Evolutionary conservation across 2,888 invertebrate species (phyloP).

Genomic region (Melitaea athalia): DNA sequence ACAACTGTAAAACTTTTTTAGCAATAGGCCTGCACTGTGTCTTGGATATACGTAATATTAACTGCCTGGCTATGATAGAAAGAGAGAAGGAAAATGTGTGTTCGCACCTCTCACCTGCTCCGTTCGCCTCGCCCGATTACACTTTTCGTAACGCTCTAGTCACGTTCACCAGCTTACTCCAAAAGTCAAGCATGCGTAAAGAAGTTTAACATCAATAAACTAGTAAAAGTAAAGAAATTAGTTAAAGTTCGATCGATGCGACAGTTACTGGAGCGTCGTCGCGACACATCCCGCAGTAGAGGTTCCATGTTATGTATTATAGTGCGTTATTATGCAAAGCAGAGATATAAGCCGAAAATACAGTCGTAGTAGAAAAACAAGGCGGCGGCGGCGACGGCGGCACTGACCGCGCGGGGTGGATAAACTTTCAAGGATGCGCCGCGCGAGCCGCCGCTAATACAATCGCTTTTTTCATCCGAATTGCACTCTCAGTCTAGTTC

Average conservation of each 20-base stretch:
- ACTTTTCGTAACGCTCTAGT: too few species aligned
- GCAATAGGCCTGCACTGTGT: too few species aligned
- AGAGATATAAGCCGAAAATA: slow-evolving; percentile 52
- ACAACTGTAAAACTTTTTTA: too few species aligned
- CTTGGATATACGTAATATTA: too few species aligned
- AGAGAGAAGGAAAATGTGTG: too few species aligned
- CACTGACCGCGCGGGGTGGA: slow-evolving; percentile 65
- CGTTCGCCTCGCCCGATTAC: too few species aligned
- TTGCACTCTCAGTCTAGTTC: slow-evolving; percentile 54
- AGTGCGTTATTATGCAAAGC: slow-evolving; percentile 41
- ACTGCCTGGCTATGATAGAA: too few species aligned
- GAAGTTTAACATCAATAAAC: too few species aligned
- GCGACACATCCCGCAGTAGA: neutral
- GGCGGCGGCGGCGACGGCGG: slow-evolving; percentile 49
- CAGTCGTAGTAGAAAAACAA: slow-evolving; percentile 46
- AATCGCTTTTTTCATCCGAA: slow-evolving; percentile 47
- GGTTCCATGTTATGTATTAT: slow-evolving; percentile 12
- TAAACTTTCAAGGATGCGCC: slow-evolving; percentile 70
- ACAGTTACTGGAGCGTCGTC: neutral
- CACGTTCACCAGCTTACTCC: too few species aligned
- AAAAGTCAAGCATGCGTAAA: too few species aligned
- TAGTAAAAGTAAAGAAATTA: neutral
- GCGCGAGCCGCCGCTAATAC: slow-evolving; percentile 29
- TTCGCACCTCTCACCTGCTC: too few species aligned
- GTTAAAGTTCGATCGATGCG: neutral